Conservation (phyloP, 2,888 invertebrate species). For the Tipula vernalis region DNA sequence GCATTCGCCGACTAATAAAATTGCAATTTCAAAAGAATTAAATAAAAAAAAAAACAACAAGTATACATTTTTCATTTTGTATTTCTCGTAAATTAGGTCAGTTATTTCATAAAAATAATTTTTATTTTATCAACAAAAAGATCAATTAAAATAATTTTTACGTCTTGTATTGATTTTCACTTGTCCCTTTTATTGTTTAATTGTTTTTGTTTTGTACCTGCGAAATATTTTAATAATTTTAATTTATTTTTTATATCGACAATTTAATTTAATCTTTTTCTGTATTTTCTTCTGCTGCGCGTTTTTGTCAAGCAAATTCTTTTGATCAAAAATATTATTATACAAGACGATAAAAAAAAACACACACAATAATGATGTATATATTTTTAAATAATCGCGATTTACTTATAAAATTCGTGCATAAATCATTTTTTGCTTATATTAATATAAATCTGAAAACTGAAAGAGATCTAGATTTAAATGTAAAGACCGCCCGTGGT, state of each 20-base stretch:
- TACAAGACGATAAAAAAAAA: background rate
- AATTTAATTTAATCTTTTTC: background rate
- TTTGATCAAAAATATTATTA: background rate
- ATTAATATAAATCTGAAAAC: no score
- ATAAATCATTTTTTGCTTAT: background rate
- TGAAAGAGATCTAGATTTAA: background rate
- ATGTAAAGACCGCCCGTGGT: background rate
- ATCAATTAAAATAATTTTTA: background rate
- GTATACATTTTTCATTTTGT: background rate
- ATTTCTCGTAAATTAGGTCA: background rate
- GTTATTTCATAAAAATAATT: slow-evolving; percentile 1
- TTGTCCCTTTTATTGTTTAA: background rate
- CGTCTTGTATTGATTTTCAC: background rate
- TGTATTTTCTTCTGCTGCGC: background rate
- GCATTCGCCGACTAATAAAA: background rate
- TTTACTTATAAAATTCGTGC: background rate
- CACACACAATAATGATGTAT: background rate
- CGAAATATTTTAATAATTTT: background rate
- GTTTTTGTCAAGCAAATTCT: background rate
- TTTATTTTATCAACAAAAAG: slow-evolving; percentile 4
- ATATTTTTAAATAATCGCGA: background rate
- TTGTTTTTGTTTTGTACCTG: background rate
- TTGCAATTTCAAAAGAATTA: slow-evolving; percentile 4
- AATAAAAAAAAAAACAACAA: background rate
- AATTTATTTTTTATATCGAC: slow-evolving; percentile 4